Evolutionary conservation across 2,888 invertebrate genomes (phyloP), one percentile per base, ranked within the genome.

Genomic region (Octonoba sinensis): DNA sequence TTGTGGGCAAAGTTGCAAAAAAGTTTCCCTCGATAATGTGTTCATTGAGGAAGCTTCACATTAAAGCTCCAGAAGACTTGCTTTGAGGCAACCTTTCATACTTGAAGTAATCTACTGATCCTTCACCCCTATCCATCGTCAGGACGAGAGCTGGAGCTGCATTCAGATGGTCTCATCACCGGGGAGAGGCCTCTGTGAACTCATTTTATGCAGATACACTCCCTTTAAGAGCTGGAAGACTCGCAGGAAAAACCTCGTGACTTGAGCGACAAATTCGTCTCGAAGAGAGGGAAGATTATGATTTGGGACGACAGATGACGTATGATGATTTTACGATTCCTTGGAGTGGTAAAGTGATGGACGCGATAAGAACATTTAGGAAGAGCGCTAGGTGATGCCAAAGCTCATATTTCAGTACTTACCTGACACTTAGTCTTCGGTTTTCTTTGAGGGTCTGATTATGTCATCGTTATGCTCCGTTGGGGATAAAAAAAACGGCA

Each of bases 231-330:
- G 36, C 27, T 27, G 27, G 27, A 36, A 36, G 36, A 36, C 36
- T 36, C 8, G 8, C 8, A 36, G 11, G 36, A 8, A 36, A 36
- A 36, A 36, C 36, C 36, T 13, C 54, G 54, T 54, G 54, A 54
- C 54, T 54, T 54, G 54, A 6, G 54, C n/a, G 54, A 54, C 54
- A 54, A 54, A 54, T 54, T 54, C 20, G 18, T 54, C 54, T 15
- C n/a, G 20, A 54, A 54, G 54, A 54, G 54, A n/a, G 54, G 18
- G 54, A 54, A 54, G 54, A n/a, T 54, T 54, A 54, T 54, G 54
- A 54, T 54, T 54, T 18, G 20, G 54, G 18, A 54, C 20, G 54
- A 54, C 54, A 54, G 54, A 15, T 20, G 54, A 54, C 20, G 54
- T 18, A 54, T 54, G 18, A 18, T 20, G 20, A 20, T n/a, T 54